phyloP scores from a whole-genome alignment of 2,797 vertebrate species.

The Gallinago nigripennis region DNA sequence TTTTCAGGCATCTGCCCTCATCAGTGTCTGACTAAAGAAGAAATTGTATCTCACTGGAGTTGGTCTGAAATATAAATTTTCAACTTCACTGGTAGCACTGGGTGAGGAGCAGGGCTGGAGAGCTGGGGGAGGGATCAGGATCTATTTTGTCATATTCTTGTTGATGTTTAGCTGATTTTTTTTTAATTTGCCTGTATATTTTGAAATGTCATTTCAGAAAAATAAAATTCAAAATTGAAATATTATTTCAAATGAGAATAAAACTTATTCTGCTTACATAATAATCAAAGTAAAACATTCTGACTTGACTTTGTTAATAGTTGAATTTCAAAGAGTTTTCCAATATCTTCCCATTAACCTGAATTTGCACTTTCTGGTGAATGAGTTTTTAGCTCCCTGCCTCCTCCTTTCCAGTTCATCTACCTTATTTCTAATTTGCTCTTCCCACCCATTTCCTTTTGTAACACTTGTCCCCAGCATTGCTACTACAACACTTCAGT shows the following conservation, averaged over 20 bases:
- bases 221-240: background rate
- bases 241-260: background rate
- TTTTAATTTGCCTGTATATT: background rate
- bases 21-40: background rate
- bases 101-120: background rate
- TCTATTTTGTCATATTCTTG: background rate
- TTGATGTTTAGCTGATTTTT: background rate
- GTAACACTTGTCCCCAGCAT: background rate
- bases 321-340: background rate
- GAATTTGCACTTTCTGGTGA: background rate
- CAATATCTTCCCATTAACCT: background rate
- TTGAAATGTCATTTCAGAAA: background rate
- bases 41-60: background rate
- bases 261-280: background rate
- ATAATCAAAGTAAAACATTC: background rate
- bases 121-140: background rate
- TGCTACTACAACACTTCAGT: background rate
- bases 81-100: background rate
- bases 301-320: background rate
- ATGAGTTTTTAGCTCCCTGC: background rate
- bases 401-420: background rate
- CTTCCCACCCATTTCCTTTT: background rate
- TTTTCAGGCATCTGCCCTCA: background rate
- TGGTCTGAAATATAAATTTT: background rate
- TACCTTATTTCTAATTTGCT: background rate